Percentiles rank a stretch among this genome's conserved stretches.
phyloP scores from a whole-genome alignment of 2,888 invertebrate species.

The Galerucella pusilla region DNA sequence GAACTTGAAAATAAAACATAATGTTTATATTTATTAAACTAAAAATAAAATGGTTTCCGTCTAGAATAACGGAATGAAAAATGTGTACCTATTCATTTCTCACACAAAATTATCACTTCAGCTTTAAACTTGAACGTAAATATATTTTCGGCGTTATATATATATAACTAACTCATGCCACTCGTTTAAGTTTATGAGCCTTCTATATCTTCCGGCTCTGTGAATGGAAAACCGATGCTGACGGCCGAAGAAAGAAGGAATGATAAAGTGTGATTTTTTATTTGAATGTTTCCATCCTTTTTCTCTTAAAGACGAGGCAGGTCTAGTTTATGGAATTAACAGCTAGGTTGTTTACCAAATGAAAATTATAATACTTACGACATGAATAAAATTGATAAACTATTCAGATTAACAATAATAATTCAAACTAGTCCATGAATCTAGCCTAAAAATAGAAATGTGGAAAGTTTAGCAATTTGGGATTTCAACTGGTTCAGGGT shows the following conservation, averaged over 20 bases:
- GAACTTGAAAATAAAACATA: neutral
- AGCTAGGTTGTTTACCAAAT: no score
- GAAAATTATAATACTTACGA: no score
- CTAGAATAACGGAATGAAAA: constrained; percentile 5
- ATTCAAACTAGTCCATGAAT: no score
- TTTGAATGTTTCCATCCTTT: no score
- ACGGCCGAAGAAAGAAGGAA: constrained; percentile 12
- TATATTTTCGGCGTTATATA: constrained; percentile 40
- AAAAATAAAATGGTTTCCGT: neutral
- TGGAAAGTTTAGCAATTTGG: no score
- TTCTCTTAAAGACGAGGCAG: no score
- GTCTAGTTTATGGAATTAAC: no score
- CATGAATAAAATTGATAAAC: no score
- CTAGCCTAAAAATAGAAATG: no score
- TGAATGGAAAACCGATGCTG: constrained; percentile 59
- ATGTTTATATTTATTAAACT: neutral
- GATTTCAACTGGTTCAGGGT: no score
- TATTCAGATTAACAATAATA: no score
- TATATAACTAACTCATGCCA: constrained; percentile 54
- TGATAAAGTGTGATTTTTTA: constrained; percentile 20
- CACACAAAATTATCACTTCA: constrained; percentile 53
- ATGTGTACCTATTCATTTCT: constrained; percentile 52
- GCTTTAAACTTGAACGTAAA: constrained; percentile 55
- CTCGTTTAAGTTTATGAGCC: constrained; percentile 52
- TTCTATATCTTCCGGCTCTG: constrained; percentile 55